Conservation (phyloP, 2,113 vertebrate genomes). For the Columba janthina region DNA sequence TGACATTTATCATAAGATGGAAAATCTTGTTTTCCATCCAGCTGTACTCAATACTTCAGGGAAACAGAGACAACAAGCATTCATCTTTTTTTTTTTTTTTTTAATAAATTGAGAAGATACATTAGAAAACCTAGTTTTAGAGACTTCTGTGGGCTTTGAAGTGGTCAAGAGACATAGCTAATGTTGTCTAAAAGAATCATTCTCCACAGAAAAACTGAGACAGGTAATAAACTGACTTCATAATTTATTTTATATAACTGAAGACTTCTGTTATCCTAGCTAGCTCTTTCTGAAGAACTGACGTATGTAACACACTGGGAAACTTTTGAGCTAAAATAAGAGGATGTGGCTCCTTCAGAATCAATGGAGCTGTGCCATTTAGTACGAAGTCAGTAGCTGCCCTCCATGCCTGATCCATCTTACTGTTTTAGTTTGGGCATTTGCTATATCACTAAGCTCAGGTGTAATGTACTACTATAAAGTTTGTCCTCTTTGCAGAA, state of each 20-base stretch:
- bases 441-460: not conserved
- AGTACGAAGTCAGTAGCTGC: not conserved
- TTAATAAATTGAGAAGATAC: not conserved
- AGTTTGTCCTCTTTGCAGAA: not conserved
- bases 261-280: not conserved
- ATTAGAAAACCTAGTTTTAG: not conserved
- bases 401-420: not conserved
- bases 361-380: not conserved
- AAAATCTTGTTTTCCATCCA: conserved; percentile 16
- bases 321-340: not conserved
- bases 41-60: not conserved
- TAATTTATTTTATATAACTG: not conserved
- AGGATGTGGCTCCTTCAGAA: not conserved
- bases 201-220: not conserved
- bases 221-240: not conserved
- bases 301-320: not conserved
- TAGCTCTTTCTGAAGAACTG: not conserved
- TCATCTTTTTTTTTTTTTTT: conserved; percentile 11
- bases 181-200: not conserved
- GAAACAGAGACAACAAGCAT: not conserved
- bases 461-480: not conserved
- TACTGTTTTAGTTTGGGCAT: not conserved
- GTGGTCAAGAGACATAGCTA: not conserved
- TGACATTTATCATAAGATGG: conserved; percentile 34
- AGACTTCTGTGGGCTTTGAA: not conserved